Evolutionary conservation across 1,140 invertebrate species (phyloP).

Genomic region (Varroa destructor): DNA sequence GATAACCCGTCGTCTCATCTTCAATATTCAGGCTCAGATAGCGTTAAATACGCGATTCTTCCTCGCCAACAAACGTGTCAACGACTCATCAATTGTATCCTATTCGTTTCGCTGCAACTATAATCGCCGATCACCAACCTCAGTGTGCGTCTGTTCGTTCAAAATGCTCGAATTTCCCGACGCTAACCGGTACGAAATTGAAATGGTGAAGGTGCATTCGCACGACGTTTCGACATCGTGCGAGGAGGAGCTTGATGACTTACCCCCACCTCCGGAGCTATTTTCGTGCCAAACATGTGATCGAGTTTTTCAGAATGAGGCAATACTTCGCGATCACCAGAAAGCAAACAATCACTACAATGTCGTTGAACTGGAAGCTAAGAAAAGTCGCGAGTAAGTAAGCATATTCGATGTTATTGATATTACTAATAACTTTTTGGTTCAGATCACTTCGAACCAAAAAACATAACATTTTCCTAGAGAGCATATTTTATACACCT

Average conservation of each 20-base stretch:
- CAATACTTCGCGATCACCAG: constrained; percentile 14
- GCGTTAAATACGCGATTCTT: constrained; percentile 18
- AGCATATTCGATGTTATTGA: background rate
- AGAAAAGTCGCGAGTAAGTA: constrained; percentile 4
- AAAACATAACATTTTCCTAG: no score
- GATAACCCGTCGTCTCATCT: background rate
- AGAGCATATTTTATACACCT: no score
- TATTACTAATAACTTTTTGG: no score
- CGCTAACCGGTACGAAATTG: constrained; percentile 9
- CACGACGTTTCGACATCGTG: constrained; percentile 3
- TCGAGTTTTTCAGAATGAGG: constrained; percentile 15
- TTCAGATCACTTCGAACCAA: no score
- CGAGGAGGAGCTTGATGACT: constrained; percentile 18
- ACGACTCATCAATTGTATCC: constrained; percentile 22
- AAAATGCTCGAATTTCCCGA: constrained; percentile 25
- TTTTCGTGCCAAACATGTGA: constrained; percentile 13
- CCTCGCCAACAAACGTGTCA: constrained; percentile 21
- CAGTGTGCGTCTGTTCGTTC: constrained; percentile 25
- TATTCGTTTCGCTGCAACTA: constrained; percentile 26
- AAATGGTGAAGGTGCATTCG: constrained; percentile 19
- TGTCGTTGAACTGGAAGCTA: background rate
- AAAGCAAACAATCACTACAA: constrained; percentile 26
- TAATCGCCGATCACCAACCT: constrained; percentile 1
- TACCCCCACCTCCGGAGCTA: constrained; percentile 5
- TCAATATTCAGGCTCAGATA: constrained; percentile 7